phyloP scores from a whole-genome alignment of 2,797 vertebrate species.

The Rhinoraja longicauda region DNA sequence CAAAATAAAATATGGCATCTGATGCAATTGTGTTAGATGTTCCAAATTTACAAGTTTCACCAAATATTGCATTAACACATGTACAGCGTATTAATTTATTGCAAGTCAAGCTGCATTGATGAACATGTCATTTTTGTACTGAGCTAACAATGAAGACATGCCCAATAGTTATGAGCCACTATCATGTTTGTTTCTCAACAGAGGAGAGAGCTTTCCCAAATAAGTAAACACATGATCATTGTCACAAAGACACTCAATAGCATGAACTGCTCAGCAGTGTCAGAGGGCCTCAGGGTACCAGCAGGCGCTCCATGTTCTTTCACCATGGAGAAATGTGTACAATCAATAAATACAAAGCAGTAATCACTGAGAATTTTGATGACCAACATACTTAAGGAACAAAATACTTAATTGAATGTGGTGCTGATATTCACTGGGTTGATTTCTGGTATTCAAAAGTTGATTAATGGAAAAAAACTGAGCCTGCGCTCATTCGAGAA shows the following conservation, averaged over 20 bases:
- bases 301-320: neutral
- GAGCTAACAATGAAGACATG: neutral
- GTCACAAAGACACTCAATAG: neutral
- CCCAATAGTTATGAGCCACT: neutral
- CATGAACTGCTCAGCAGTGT: neutral
- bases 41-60: neutral
- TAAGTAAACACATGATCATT: neutral
- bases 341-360: too few relatives aligned
- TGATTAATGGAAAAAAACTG: too few relatives aligned
- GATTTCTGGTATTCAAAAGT: too few relatives aligned
- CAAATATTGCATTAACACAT: neutral
- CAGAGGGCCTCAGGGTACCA: neutral
- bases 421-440: too few relatives aligned
- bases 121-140: neutral
- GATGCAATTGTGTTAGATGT: neutral
- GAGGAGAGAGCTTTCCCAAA: neutral
- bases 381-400: too few relatives aligned
- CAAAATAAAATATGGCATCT: neutral
- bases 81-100: neutral
- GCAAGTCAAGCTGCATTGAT: neutral
- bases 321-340: neutral
- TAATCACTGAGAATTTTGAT: too few relatives aligned
- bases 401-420: too few relatives aligned
- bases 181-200: neutral
- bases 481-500: too few relatives aligned